Evolutionary conservation across 2,113 vertebrate genomes (phyloP), one percentile per base, ranked within the genome.

Genomic region (Menura novaehollandiae): DNA sequence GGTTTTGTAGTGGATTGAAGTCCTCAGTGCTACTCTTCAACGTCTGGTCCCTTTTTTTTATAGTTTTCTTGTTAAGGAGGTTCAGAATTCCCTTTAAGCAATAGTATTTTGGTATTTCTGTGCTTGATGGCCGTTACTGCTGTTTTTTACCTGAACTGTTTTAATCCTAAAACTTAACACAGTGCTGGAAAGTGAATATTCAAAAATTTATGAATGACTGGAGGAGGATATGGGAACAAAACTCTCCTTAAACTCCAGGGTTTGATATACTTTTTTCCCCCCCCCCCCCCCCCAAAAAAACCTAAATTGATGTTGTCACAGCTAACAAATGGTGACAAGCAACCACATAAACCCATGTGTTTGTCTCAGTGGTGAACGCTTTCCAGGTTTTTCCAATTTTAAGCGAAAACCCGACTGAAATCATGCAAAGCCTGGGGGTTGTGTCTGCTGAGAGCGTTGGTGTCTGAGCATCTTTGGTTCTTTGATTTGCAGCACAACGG

Each of bases 401-500:
- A 33, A 85, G 46, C 59, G 35, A 5, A 12, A 18, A 3, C 32
- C 10, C 15, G 1, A 2, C 26, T 74, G 47, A 28, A 27, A 30
- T 46, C 12, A 9, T 13, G 39, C 39, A 41, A 41, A 41, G 73
- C 86, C 93, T 44, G 75, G 30, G 35, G 17, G 83, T 32, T 44
- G 67, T 44, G 52, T 73, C 82, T 72, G 89, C 52, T 6, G 37
- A 5, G 72, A 53, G 83, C 60, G 1, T 28, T 30, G 13, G 85
- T 86, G 73, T 96, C 96, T 98, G 94, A 97, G 92, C 82, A 89
- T 97, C 73, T 97, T 64, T 33, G 95, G 93, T 96, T 97, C 97
- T 98, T 98, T 97, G 97, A 97, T 97, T 97, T 97, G 18, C 96
- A 98, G 98, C 97, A 89, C 97, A 97, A 96, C 97, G 97, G 96